Conservation (phyloP, 37 sponge, comb jelly and placozoan genomes). For the Spongilla lacustris region DNA sequence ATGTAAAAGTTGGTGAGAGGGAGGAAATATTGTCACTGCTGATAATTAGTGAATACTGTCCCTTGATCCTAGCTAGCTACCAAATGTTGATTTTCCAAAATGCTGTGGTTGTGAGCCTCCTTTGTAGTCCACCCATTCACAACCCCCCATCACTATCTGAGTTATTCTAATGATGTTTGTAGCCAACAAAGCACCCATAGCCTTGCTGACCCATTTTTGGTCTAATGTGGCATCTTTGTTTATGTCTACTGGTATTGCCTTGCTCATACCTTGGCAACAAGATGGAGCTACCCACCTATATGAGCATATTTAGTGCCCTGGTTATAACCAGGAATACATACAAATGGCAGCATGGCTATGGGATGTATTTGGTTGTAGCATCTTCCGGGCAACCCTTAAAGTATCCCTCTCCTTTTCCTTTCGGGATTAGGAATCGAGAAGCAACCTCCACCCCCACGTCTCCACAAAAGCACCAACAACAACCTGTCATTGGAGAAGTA, state of each 20-base stretch:
- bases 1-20: too few relatives aligned
- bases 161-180: neutral
- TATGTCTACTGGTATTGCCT: neutral
- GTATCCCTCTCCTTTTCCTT: neutral
- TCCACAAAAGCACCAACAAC: neutral
- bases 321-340: neutral
- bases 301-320: neutral
- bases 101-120: neutral
- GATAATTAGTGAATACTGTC: too few relatives aligned
- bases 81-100: neutral
- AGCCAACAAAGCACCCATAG: neutral
- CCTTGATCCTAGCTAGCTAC: neutral
- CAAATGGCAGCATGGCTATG: neutral
- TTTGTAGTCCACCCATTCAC: neutral
- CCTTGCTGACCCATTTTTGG: neutral
- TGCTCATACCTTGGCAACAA: neutral
- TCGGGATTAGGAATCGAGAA: neutral
- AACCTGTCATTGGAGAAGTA: neutral
- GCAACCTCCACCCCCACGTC: neutral
- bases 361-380: neutral
- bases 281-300: neutral
- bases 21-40: too few relatives aligned
- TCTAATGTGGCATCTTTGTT: neutral
- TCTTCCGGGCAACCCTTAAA: neutral
- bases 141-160: neutral